Conservation (phyloP, 2,888 invertebrate species). For the Melanargia galathea region DNA sequence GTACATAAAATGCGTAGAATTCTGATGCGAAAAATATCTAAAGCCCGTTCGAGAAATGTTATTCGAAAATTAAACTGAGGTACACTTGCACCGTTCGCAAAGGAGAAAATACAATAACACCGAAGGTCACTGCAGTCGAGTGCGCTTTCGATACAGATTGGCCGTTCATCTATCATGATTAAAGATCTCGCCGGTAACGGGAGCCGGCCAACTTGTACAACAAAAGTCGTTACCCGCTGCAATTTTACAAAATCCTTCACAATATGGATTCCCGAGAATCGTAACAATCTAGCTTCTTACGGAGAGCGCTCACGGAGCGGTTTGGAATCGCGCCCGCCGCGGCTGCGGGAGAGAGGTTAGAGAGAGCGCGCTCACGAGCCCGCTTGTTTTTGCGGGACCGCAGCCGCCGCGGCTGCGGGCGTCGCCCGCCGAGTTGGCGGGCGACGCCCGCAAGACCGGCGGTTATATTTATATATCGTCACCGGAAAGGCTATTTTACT, state of each 20-base stretch:
- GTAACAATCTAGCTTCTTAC: neutral
- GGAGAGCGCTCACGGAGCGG: too few relatives aligned
- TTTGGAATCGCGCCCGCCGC: too few relatives aligned
- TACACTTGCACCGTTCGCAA: constrained; percentile 21
- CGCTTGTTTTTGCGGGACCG: too few relatives aligned
- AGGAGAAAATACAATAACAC: constrained; percentile 28
- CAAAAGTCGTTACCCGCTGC: constrained; percentile 33
- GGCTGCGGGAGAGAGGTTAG: too few relatives aligned
- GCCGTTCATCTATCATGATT: constrained; percentile 60
- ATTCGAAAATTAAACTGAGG: constrained; percentile 13
- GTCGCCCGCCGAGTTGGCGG: too few relatives aligned
- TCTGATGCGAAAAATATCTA: constrained; percentile 24
- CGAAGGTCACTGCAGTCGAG: constrained; percentile 27
- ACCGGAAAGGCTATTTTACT: too few relatives aligned
- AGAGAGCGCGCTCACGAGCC: too few relatives aligned
- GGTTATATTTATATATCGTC: too few relatives aligned
- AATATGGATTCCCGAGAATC: constrained; percentile 17
- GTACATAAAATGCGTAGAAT: too few relatives aligned
- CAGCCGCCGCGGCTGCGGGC: too few relatives aligned
- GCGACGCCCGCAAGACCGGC: too few relatives aligned
- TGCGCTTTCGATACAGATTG: constrained; percentile 45
- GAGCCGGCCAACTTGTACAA: constrained; percentile 42
- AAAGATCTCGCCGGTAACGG: constrained; percentile 56
- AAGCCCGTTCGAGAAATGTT: constrained; percentile 42
- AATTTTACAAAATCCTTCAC: constrained; percentile 33